Evolutionary conservation across 2,797 vertebrate species (phyloP).

Genomic region (Chelonia mydas): DNA sequence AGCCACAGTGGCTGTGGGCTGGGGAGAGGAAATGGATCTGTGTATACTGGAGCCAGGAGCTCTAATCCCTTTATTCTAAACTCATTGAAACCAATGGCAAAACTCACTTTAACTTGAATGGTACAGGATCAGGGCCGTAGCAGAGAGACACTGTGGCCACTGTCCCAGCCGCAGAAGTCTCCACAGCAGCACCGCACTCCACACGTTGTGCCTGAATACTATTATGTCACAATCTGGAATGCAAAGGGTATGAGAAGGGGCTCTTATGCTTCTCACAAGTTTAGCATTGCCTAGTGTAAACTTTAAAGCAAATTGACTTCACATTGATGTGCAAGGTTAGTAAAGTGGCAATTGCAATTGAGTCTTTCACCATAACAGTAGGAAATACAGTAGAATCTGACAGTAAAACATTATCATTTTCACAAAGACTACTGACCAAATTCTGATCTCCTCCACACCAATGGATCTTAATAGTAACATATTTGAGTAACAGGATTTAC

Average conservation of each 20-base stretch:
- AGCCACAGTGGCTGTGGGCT: accelerated
- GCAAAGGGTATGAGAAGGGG: background rate
- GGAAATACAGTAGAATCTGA: background rate
- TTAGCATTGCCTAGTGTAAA: accelerated
- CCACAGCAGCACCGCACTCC: accelerated
- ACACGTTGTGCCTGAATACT: accelerated
- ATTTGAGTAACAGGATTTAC: background rate
- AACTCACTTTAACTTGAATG: background rate
- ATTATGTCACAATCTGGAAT: background rate
- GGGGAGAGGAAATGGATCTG: background rate
- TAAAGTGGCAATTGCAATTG: background rate
- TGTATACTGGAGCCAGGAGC: background rate
- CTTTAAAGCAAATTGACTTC: background rate
- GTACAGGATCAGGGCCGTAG: background rate
- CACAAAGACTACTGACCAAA: background rate
- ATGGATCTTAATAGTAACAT: no score
- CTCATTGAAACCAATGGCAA: accelerated
- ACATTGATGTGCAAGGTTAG: no score
- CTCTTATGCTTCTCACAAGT: background rate
- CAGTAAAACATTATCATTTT: background rate
- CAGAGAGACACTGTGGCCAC: background rate
- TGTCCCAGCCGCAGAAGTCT: background rate
- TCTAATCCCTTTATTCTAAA: background rate
- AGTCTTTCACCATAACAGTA: background rate
- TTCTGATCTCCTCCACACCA: background rate